Percentiles rank a stretch among this genome's conserved stretches.
phyloP scores from a whole-genome alignment of 2,888 invertebrate genomes.

The Minunthozetes semirufus region DNA sequence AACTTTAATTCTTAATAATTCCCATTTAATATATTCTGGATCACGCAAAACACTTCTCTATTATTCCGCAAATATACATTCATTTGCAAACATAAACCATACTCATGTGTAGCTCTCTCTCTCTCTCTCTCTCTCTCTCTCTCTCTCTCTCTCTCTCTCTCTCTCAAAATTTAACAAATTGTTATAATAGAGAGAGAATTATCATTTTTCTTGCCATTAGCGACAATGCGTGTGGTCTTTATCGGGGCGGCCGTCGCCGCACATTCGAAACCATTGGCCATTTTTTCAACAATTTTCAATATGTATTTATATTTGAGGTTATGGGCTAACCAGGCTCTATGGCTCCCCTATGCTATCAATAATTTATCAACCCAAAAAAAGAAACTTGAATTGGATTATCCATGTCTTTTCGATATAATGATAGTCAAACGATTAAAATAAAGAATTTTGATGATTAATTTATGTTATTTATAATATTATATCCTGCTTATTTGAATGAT shows the following conservation, averaged over 20 bases:
- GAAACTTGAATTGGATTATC: too few species aligned
- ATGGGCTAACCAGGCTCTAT: too few species aligned
- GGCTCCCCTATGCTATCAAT: too few species aligned
- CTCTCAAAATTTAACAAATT: neutral
- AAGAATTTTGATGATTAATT: too few species aligned
- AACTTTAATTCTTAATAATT: neutral
- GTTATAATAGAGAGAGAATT: neutral
- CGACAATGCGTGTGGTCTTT: constrained; percentile 6
- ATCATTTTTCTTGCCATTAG: constrained; percentile 12
- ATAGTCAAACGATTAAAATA: too few species aligned
- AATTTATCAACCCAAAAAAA: too few species aligned
- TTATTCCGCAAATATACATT: neutral
- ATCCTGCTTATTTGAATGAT: too few species aligned
- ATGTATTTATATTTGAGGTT: too few species aligned
- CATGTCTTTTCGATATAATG: too few species aligned
- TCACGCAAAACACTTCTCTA: constrained; percentile 1
- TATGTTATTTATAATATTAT: too few species aligned
- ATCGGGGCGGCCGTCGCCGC: neutral
- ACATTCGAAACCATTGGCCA: neutral
- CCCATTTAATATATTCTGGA: neutral
- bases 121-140: neutral
- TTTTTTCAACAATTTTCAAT: neutral
- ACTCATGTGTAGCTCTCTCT: too few species aligned
- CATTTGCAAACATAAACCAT: too few species aligned
- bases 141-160: neutral